These are phyloP conservation scores for Ochropacha duplaris DNA, from an alignment of 2,888 invertebrate genomes.

Conservation along the genomic window DNA sequence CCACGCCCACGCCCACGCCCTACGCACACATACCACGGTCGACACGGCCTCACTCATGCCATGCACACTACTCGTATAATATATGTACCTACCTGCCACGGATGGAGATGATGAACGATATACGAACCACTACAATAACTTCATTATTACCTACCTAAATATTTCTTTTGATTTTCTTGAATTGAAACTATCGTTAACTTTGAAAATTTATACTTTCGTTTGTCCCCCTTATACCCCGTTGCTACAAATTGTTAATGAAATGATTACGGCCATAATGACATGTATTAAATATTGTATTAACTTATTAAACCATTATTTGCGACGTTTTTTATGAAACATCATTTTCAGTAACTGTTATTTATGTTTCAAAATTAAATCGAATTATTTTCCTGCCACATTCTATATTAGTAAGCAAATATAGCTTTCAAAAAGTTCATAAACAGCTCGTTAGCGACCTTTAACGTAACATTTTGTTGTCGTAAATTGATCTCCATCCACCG, in stretches of 20 bases:
- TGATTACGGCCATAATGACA: background rate
- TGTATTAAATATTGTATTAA: background rate
- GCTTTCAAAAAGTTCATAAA: background rate
- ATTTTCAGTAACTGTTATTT: background rate
- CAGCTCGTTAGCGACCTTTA: background rate
- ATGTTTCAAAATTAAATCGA: background rate
- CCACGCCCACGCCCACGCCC: conserved; percentile 80
- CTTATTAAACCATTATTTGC: background rate
- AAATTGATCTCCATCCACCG: conserved; percentile 8
- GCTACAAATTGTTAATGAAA: background rate
- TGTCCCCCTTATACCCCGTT: background rate
- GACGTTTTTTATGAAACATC: background rate
- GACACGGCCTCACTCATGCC: conserved; percentile 50
- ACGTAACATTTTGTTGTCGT: background rate
- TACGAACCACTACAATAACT: background rate
- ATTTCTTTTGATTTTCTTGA: background rate
- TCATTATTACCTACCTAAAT: background rate
- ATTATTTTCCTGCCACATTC: too few relatives aligned
- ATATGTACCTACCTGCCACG: conserved; percentile 5
- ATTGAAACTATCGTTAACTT: background rate
- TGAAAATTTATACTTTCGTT: too few relatives aligned
- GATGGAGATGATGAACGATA: background rate
- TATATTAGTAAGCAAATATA: too few relatives aligned
- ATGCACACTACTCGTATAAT: conserved; percentile 17
- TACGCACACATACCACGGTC: conserved; percentile 77